Percentiles rank a stretch among this genome's conserved stretches.
phyloP scores from a whole-genome alignment of 2,888 invertebrate species.

The Lymantria monacha region DNA sequence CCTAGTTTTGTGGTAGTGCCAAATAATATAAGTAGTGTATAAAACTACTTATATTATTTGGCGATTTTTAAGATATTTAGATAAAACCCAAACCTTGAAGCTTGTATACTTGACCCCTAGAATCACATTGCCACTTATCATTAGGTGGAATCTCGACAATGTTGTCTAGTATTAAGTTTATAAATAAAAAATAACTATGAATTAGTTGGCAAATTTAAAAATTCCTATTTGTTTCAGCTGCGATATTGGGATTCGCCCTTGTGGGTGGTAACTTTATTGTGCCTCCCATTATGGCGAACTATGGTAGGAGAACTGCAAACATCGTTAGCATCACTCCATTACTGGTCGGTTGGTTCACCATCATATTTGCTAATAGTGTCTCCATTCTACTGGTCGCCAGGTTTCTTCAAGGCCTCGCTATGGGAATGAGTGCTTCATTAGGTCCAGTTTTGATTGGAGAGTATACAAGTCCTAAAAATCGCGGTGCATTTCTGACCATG shows the following conservation, averaged over 20 bases:
- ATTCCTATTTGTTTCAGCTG: conserved; percentile 40
- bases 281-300: conserved; percentile 66
- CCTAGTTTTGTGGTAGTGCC: too few species aligned
- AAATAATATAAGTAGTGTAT: too few species aligned
- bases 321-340: conserved; percentile 65
- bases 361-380: conserved; percentile 54
- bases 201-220: too few species aligned
- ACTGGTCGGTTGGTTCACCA: conserved; percentile 74
- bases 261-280: conserved; percentile 49
- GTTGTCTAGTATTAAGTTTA: too few species aligned
- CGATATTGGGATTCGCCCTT: conserved; percentile 49
- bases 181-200: too few species aligned
- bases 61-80: too few species aligned
- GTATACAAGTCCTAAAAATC: conserved; percentile 76
- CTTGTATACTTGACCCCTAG: too few species aligned
- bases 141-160: too few species aligned
- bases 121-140: too few species aligned
- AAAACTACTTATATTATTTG: too few species aligned
- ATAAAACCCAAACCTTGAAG: too few species aligned
- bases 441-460: conserved; percentile 76
- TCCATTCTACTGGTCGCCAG: conserved; percentile 47
- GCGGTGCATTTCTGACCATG: conserved; percentile 81
- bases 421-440: conserved; percentile 70
- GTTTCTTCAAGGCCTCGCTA: conserved; percentile 60
- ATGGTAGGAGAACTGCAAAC: conserved; percentile 75